Evolutionary conservation across 2,113 vertebrate species (phyloP), one percentile per base, ranked within the genome.

Genomic region (Sebastes fasciatus): DNA sequence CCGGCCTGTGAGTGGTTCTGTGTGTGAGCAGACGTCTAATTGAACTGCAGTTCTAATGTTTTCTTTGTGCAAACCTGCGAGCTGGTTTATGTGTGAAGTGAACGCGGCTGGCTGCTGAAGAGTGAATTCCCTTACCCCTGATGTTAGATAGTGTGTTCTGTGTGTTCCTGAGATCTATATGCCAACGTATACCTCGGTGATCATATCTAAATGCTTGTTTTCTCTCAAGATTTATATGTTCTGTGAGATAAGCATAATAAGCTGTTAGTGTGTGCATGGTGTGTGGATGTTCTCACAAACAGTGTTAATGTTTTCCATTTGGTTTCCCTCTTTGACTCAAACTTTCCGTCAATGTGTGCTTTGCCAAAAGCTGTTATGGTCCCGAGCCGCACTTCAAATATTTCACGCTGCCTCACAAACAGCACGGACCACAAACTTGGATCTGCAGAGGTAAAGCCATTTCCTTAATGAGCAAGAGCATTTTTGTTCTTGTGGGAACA

Each of bases 341-440:
- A 80, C 80, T n/a, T 71, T 61, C 49, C 67, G 69, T 82, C 68
- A 55, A n/a, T 79, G 63, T 71, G 60, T 54, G 55, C 65, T 73
- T 89, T 80, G 71, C 10, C 72, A 66, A 79, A 87, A 76, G 66
- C 61, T 85, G 69, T 80, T 77, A 43, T 58, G 65, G 23, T 69
- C 83, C 78, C 40, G 68, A 65, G 55, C 64, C 58, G n/a, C 74
- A 66, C 64, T 75, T 71, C 10, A 85, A 42, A 74, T 79, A 81
- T 67, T 75, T 79, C 55, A 68, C 19, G n/a, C 63, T 13, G 58
- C 57, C 58, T 79, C 60, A n/a, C 4, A 68, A 70, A 65, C 60
- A 58, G 45, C 48, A 51, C 62, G 54, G 63, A 70, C 42, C 58
- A 12, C 21, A 63, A 16, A 69, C 26, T 76, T 66, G 66, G 55